Conservation (phyloP, 37 sponge, comb jelly and placozoan species). For the Cliona cf. orientalis region DNA sequence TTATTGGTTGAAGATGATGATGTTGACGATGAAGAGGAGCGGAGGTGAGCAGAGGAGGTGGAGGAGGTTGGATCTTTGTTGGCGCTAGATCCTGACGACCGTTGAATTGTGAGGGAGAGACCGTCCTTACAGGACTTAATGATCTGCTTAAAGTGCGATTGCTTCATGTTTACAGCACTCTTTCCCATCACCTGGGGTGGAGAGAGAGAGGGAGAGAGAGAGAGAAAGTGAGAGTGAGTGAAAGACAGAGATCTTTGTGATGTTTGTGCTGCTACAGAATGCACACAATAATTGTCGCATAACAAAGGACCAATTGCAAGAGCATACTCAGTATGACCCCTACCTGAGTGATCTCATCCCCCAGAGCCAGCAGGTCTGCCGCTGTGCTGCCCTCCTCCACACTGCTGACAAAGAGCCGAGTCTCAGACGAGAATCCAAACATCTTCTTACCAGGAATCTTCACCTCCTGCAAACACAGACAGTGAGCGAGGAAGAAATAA, state of each 20-base stretch:
- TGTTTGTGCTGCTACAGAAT: background rate
- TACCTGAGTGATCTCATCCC: slow-evolving; percentile 61
- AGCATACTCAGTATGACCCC: background rate
- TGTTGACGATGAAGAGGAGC: background rate
- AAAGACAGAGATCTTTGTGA: background rate
- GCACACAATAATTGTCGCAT: background rate
- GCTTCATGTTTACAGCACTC: slow-evolving; percentile 43
- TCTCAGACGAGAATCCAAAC: slow-evolving; percentile 57
- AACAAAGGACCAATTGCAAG: background rate
- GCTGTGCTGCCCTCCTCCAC: slow-evolving; percentile 25
- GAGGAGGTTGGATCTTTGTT: background rate
- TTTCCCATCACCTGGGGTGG: slow-evolving; percentile 51
- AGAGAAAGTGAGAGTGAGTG: slow-evolving; percentile 1
- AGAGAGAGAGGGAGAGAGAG: background rate
- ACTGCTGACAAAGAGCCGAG: slow-evolving; percentile 28
- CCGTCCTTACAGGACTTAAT: slow-evolving; percentile 50
- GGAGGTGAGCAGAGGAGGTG: background rate
- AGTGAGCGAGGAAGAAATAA: background rate
- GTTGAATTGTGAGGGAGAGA: slow-evolving; percentile 39
- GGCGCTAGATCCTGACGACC: background rate
- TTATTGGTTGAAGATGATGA: background rate
- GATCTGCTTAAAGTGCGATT: slow-evolving; percentile 45
- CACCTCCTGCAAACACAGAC: slow-evolving; percentile 30
- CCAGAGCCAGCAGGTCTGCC: slow-evolving; percentile 6
- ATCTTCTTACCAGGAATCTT: slow-evolving; percentile 45